Evolutionary conservation across 2,888 invertebrate genomes (phyloP).

Genomic region (Tenthredo scrophulariae): DNA sequence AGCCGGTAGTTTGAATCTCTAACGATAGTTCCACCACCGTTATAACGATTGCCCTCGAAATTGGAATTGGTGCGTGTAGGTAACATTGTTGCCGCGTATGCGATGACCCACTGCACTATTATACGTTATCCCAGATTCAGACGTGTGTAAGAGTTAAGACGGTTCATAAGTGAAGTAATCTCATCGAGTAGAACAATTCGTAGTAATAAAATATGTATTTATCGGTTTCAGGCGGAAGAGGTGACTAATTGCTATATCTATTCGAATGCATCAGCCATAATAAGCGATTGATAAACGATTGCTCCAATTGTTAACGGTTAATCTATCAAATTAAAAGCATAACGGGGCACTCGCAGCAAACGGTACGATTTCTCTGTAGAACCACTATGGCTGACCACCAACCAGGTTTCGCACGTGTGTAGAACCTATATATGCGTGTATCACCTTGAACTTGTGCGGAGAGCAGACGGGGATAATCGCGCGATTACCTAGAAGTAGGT

Average conservation of each 20-base stretch:
- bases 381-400: slow-evolving; percentile 33
- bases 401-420: slow-evolving; percentile 22
- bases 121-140: neutral
- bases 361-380: slow-evolving; percentile 53
- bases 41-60: slow-evolving; percentile 44
- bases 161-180: neutral
- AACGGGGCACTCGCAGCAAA: slow-evolving; percentile 39
- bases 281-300: neutral
- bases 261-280: neutral
- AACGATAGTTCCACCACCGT: slow-evolving; percentile 34
- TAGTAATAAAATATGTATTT: neutral
- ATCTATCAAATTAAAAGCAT: slow-evolving; percentile 51
- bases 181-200: neutral
- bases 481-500: slow-evolving; percentile 42
- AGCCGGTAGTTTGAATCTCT: neutral
- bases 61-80: slow-evolving; percentile 31
- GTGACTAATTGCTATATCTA: neutral
- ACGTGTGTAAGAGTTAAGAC: neutral
- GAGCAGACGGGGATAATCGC: slow-evolving; percentile 27
- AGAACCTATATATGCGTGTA: neutral
- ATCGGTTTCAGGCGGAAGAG: neutral
- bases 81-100: neutral
- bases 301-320: slow-evolving; percentile 52
- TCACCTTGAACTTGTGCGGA: slow-evolving; percentile 50
- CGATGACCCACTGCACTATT: slow-evolving; percentile 32